These are phyloP conservation scores for Galbula dea DNA, from an alignment of 2,113 vertebrate species.

Conservation along the genomic window DNA sequence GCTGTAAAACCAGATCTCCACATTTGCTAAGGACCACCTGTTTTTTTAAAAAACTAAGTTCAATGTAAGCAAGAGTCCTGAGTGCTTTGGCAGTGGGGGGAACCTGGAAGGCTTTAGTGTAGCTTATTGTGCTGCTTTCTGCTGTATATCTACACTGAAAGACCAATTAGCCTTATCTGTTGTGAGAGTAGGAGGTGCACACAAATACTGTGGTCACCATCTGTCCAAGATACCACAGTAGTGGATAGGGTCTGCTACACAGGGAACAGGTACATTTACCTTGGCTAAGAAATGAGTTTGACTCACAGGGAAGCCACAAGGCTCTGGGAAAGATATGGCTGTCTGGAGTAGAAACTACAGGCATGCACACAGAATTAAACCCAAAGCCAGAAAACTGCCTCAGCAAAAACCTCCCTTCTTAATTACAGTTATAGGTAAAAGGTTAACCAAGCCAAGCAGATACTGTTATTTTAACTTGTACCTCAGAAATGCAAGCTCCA, in stretches of 20 bases:
- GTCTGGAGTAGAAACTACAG: not conserved
- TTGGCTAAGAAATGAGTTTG: not conserved
- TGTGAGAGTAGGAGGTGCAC: not conserved
- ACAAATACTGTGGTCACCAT: not conserved
- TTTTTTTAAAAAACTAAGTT: not conserved
- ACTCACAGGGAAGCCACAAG: not conserved
- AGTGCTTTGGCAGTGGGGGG: not conserved
- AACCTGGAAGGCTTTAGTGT: not conserved
- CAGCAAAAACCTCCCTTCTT: not conserved
- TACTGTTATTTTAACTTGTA: not conserved
- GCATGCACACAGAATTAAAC: not conserved
- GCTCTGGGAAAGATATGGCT: not conserved
- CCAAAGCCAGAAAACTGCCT: not conserved
- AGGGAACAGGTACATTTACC: not conserved
- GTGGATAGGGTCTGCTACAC: not conserved
- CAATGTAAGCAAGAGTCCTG: fast-evolving
- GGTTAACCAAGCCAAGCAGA: not conserved
- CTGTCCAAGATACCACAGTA: not conserved
- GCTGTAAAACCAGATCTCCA: not conserved
- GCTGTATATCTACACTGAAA: not conserved
- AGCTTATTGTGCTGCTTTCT: not conserved
- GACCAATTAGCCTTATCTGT: not conserved
- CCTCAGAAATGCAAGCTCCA: not conserved
- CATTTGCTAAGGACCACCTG: not conserved
- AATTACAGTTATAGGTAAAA: not conserved